These are phyloP conservation scores for Trypoxylon attenuatum DNA, from an alignment of 2,888 invertebrate genomes.

Conservation along the genomic window DNA sequence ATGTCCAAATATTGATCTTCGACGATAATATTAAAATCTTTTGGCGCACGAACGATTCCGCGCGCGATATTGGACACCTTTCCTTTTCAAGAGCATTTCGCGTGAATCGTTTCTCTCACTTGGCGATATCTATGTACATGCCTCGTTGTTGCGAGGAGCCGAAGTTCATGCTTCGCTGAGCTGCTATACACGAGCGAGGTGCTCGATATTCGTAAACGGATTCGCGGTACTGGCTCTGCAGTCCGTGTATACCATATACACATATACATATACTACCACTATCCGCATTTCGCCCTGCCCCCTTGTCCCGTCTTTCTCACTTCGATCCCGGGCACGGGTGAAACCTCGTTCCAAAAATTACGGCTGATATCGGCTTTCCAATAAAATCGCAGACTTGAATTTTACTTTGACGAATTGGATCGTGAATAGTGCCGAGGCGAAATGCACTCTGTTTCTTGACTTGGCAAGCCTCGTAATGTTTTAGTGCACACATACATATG, in stretches of 20 bases:
- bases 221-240: constrained; percentile 37
- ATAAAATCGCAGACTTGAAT: neutral
- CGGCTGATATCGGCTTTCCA: neutral
- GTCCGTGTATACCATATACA: constrained; percentile 12
- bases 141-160: constrained; percentile 8
- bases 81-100: too few relatives aligned
- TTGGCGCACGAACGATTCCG: too few relatives aligned
- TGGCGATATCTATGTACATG: neutral
- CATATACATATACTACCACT: constrained; percentile 1
- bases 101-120: too few relatives aligned
- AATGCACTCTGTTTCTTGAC: neutral
- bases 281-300: neutral
- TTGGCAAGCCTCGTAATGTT: neutral
- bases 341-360: neutral
- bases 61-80: too few relatives aligned
- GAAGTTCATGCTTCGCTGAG: constrained; percentile 1
- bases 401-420: neutral
- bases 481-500: too few relatives aligned
- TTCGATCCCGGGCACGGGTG: constrained; percentile 16
- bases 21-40: too few relatives aligned
- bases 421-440: neutral
- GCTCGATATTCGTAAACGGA: constrained; percentile 38
- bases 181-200: neutral
- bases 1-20: too few relatives aligned
- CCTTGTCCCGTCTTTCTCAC: neutral